Percentiles rank a stretch among this genome's conserved stretches.
Conservation (phyloP, 2,888 invertebrate genomes). For the Metacarcinus magister region DNA sequence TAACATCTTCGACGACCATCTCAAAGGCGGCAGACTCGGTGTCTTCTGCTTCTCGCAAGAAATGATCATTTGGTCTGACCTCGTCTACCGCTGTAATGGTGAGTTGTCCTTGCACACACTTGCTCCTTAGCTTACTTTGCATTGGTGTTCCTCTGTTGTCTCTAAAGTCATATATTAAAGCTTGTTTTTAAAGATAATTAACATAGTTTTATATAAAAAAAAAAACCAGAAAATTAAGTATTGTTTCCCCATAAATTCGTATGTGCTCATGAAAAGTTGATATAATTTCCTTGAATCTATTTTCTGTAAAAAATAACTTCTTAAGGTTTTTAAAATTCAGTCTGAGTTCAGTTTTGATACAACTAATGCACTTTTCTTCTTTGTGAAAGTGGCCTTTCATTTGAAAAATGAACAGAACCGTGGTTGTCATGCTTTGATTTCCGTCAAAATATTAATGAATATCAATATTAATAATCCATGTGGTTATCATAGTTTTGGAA, state of each 20-base stretch:
- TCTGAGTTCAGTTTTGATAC: background rate
- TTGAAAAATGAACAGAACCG: too few relatives aligned
- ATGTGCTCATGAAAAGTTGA: background rate
- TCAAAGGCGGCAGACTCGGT: slow-evolving; percentile 97
- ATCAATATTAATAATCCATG: background rate
- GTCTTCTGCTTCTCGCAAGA: slow-evolving; percentile 99
- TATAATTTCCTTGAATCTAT: too few relatives aligned
- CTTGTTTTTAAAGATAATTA: background rate
- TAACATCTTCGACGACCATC: slow-evolving; percentile 94
- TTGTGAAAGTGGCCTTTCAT: background rate
- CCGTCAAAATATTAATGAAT: background rate
- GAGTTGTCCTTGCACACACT: slow-evolving; percentile 81
- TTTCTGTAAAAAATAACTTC: too few relatives aligned
- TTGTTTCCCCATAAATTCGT: too few relatives aligned
- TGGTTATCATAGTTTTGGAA: background rate
- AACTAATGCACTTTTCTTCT: background rate
- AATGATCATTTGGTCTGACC: slow-evolving; percentile 98
- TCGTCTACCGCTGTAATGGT: slow-evolving; percentile 93
- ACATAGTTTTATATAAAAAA: too few relatives aligned
- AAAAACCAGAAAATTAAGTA: too few relatives aligned
- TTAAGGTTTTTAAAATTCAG: background rate
- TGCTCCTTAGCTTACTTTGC: background rate
- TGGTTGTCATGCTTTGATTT: background rate
- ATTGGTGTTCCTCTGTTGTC: background rate
- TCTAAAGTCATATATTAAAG: background rate